Evolutionary conservation across 2,113 vertebrate species (phyloP).

Genomic region (Aphyosemion australe): DNA sequence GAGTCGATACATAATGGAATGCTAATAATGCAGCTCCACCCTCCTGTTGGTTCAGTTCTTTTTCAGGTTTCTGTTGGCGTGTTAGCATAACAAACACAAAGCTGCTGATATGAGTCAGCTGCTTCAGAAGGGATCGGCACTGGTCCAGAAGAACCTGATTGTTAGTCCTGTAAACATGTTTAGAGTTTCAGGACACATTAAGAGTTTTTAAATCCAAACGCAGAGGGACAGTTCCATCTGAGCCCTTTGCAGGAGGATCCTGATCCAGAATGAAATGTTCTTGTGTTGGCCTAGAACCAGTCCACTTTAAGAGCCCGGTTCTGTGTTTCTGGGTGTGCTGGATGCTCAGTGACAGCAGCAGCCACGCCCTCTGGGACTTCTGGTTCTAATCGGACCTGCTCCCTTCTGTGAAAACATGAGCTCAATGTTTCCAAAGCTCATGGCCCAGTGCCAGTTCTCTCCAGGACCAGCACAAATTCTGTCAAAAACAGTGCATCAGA

Average conservation of each 20-base stretch:
- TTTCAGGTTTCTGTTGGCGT: background rate
- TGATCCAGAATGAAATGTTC: background rate
- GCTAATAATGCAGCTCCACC: slow-evolving; percentile 44
- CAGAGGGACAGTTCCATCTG: too few relatives aligned
- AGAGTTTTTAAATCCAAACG: too few relatives aligned
- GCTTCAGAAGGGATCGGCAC: background rate
- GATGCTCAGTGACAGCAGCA: slow-evolving; percentile 3
- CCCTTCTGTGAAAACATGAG: slow-evolving; percentile 17
- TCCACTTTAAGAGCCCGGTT: too few relatives aligned
- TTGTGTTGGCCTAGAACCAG: too few relatives aligned
- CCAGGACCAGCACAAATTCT: background rate
- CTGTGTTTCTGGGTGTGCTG: too few relatives aligned
- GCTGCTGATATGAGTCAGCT: background rate
- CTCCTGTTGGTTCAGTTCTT: slow-evolving; percentile 2
- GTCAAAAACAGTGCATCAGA: background rate
- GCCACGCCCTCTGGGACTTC: slow-evolving; percentile 31
- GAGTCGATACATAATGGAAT: slow-evolving; percentile 35
- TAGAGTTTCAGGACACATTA: too few relatives aligned
- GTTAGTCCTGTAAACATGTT: too few relatives aligned
- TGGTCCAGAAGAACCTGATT: too few relatives aligned
- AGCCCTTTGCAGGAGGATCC: background rate
- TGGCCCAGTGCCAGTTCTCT: slow-evolving; percentile 22
- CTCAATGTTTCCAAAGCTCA: slow-evolving; percentile 15
- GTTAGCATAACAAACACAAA: background rate
- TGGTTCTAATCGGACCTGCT: slow-evolving; percentile 48